Evolutionary conservation across 1,140 invertebrate genomes (phyloP).

Genomic region (Zaprionus gabonicus): DNA sequence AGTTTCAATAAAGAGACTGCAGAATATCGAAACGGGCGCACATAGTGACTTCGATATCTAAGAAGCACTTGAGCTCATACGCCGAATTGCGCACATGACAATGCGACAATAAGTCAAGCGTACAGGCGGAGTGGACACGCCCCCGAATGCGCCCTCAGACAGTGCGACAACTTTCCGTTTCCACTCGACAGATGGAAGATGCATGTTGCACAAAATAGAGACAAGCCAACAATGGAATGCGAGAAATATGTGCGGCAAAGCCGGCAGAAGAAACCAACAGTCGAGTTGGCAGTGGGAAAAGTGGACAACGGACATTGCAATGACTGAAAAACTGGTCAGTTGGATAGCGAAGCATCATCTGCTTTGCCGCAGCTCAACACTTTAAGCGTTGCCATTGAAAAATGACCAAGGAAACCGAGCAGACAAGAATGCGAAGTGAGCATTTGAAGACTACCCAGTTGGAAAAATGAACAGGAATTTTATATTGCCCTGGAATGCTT

Average conservation of each 20-base stretch:
- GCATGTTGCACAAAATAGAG: slow-evolving; percentile 56
- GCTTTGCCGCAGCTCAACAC: slow-evolving; percentile 12
- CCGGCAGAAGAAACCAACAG: slow-evolving; percentile 48
- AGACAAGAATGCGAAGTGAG: neutral
- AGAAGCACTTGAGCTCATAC: slow-evolving; percentile 52
- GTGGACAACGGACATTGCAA: neutral
- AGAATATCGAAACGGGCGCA: neutral
- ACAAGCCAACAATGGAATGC: slow-evolving; percentile 44
- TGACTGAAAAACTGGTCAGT: neutral
- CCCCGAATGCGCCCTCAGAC: neutral
- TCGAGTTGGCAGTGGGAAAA: slow-evolving; percentile 16
- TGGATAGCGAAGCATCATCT: slow-evolving; percentile 19
- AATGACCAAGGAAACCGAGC: neutral
- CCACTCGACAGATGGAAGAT: slow-evolving; percentile 35
- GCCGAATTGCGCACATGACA: slow-evolving; percentile 57
- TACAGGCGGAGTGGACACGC: slow-evolving; percentile 1
- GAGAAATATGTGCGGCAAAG: slow-evolving; percentile 17
- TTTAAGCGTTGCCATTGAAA: slow-evolving; percentile 32
- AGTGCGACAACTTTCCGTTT: slow-evolving; percentile 59
- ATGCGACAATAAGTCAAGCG: slow-evolving; percentile 57
- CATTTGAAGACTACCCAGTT: neutral
- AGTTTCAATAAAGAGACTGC: slow-evolving; percentile 16
- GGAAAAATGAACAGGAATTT: neutral
- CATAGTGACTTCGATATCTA: slow-evolving; percentile 51
- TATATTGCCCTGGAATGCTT: neutral